Evolutionary conservation across 2,797 vertebrate genomes (phyloP), one percentile per base, ranked within the genome.

Genomic region (Megalops cyprinoides): DNA sequence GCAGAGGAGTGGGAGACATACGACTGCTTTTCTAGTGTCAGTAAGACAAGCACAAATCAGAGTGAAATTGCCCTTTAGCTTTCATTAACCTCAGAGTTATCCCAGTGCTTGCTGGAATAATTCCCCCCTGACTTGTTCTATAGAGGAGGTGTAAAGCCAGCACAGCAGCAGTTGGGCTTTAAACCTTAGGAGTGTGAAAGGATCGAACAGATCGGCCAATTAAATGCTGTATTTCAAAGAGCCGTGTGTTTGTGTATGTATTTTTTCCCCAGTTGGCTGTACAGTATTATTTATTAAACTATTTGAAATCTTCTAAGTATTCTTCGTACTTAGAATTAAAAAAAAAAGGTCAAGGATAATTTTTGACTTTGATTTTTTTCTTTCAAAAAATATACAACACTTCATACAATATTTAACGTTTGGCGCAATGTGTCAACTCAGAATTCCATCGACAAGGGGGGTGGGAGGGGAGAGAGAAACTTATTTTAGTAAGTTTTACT

Each of bases 81-180:
- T 62, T 56, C 69, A 55, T 75, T 48, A 74, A 75, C 69, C 53
- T 80, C 15, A 8, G 44, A 60, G 28, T 58, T 60, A 48, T 58
- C 39, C 71, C 20, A 0, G 53, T 28, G 10, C 20, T 60, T 1
- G 20, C 39, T 9, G 67, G 53, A 34, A 55, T 37, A 48, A 75
- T 46, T 74, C 67, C 15, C 15, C 28, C 8, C 34, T 37, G 48
- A 20, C 34, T 28, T 5, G 28, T 23, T 28, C 39, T 49, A 18
- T 69, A 74, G 10, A 55, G 49, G 18, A 51, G 6, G 49, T n/a
- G 58, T 9, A n/a, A 62, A 1, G 25, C 15, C 20, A 28, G 25
- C 58, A n/a, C 23, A 23, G 20, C n/a, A 62, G 58, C 20, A 48
- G 74, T 74, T 28, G 73, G n/a, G 15, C 14, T 49, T 51, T 28